These are phyloP conservation scores for Ursus arctos DNA, from an alignment of 2,113 vertebrate species.

Conservation along the genomic window DNA sequence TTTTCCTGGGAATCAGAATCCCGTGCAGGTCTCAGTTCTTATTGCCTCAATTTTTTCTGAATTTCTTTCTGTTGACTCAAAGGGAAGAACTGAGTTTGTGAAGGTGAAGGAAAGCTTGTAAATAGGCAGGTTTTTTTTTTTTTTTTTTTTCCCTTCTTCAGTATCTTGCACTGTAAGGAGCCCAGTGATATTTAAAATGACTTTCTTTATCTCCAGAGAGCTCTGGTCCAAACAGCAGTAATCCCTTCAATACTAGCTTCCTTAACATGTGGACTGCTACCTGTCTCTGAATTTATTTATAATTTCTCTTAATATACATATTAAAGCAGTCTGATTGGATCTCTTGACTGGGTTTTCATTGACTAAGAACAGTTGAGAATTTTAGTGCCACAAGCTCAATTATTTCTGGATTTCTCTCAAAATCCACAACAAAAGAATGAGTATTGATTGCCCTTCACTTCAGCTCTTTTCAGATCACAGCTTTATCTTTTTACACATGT, in stretches of 20 bases:
- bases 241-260: background rate
- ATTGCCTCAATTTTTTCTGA: background rate
- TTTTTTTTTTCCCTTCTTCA: background rate
- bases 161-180: background rate
- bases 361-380: background rate
- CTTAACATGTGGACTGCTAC: background rate
- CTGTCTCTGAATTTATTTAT: background rate
- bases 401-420: constrained; percentile 48
- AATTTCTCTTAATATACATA: background rate
- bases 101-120: background rate
- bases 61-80: background rate
- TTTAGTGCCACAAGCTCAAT: background rate
- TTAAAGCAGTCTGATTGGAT: background rate
- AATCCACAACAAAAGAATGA: background rate
- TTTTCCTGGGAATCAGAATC: background rate
- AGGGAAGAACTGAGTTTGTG: background rate
- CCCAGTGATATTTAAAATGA: constrained; percentile 6
- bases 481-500: background rate
- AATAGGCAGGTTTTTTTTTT: background rate
- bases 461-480: background rate
- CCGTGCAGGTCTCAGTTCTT: background rate
- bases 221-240: background rate
- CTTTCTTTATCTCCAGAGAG: background rate
- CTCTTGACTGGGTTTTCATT: background rate
- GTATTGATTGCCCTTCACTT: constrained; percentile 1